A percentile compares a stretch with the other conserved stretches of the same genome.
Conservation (phyloP, 2,797 vertebrate species). For the Pteropus rufus region DNA sequence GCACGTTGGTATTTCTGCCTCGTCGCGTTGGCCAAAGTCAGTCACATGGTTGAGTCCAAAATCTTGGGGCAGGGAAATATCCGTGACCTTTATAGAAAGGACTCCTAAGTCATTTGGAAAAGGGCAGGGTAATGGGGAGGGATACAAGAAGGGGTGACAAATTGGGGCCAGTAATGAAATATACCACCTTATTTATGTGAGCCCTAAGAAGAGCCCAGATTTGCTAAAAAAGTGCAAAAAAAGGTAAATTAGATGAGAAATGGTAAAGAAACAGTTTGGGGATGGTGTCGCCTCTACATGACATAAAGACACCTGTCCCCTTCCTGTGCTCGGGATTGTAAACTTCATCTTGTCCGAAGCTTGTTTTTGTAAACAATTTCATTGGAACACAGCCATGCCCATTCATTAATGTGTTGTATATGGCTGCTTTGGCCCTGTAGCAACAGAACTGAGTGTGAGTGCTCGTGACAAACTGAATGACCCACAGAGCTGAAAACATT, state of each 20-base stretch:
- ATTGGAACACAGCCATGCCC: rapidly evolving
- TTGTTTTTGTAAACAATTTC: not conserved
- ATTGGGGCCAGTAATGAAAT: not conserved
- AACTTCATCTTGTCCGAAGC: not conserved
- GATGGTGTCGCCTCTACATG: not conserved
- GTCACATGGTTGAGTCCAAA: not conserved
- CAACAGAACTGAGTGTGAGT: not conserved
- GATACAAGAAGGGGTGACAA: not conserved
- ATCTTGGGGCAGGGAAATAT: not conserved
- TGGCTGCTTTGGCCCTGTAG: not conserved
- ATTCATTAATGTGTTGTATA: rapidly evolving
- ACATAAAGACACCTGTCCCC: not conserved
- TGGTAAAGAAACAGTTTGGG: not conserved
- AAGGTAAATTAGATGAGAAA: not conserved
- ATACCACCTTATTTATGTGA: not conserved
- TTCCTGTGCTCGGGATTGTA: not conserved
- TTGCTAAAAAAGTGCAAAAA: not conserved
- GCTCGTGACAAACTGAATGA: not conserved
- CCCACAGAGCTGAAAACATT: rapidly evolving
- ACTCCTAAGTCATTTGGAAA: not conserved
- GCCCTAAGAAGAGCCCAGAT: not conserved
- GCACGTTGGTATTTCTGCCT: not conserved
- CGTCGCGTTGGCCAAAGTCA: not conserved
- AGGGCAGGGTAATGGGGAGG: rapidly evolving
- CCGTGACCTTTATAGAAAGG: not conserved